These are phyloP conservation scores for Plumapathes pennacea DNA, from an alignment of 92 coral and sea anemone species.

Conservation along the genomic window DNA sequence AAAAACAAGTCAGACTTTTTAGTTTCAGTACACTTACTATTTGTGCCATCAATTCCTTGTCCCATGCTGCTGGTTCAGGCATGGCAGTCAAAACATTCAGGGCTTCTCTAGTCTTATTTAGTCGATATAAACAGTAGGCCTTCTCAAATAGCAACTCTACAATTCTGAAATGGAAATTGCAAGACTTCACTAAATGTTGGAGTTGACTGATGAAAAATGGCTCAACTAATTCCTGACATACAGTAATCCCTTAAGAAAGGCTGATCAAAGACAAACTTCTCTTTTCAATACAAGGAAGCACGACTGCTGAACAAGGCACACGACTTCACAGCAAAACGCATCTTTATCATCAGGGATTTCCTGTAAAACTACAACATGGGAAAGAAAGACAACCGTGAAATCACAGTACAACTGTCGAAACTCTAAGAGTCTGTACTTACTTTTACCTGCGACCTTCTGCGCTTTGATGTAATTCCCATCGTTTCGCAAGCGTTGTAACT, in stretches of 20 bases:
- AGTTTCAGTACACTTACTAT: constrained; percentile 47
- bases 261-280: too few species aligned
- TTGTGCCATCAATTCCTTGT: constrained; percentile 79
- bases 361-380: constrained; percentile 47
- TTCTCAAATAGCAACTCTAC: constrained; percentile 74
- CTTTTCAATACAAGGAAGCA: constrained; percentile 62
- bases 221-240: too few species aligned
- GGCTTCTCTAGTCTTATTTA: constrained; percentile 70
- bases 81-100: constrained; percentile 56
- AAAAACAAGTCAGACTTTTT: too few species aligned
- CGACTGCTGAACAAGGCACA: constrained; percentile 73
- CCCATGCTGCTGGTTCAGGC: constrained; percentile 64
- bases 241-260: not conserved
- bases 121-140: constrained; percentile 74
- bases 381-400: not conserved
- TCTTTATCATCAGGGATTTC: constrained; percentile 70
- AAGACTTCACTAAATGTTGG: too few species aligned
- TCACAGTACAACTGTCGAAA: not conserved
- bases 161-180: too few species aligned
- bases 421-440: constrained; percentile 25
- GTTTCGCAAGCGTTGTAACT: constrained; percentile 65
- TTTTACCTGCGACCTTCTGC: constrained; percentile 73
- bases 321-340: constrained; percentile 78
- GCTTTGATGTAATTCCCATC: constrained; percentile 77
- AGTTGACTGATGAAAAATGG: too few species aligned